phyloP scores from a whole-genome alignment of 2,113 vertebrate genomes.

The Peucedramus taeniatus region DNA sequence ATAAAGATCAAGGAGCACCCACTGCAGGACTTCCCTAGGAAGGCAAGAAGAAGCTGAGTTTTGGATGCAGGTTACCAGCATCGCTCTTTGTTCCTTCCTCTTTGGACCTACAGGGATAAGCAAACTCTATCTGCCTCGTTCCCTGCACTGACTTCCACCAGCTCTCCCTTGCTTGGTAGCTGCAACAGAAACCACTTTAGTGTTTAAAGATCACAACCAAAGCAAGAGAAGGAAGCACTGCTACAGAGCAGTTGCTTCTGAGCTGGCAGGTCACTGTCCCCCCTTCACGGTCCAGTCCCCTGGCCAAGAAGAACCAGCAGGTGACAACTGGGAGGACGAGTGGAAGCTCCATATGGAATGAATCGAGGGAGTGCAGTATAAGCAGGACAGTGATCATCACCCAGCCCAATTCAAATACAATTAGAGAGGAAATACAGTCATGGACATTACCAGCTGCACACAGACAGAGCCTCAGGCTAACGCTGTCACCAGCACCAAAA shows the following conservation, averaged over 20 bases:
- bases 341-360: background rate
- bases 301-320: background rate
- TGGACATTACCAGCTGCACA: background rate
- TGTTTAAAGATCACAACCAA: background rate
- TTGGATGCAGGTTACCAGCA: background rate
- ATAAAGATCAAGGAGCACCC: background rate
- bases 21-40: background rate
- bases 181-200: background rate
- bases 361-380: accelerated
- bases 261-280: background rate
- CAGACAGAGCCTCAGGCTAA: background rate
- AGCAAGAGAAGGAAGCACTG: background rate
- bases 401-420: background rate
- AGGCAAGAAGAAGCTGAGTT: background rate
- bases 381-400: background rate
- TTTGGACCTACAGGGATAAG: background rate
- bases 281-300: background rate
- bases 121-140: background rate
- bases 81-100: background rate
- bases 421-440: background rate
- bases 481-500: background rate
- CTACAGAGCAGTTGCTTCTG: background rate
- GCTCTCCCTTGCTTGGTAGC: background rate
- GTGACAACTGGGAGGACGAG: background rate
- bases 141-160: background rate